Percentiles rank a stretch among this genome's conserved stretches.
Evolutionary conservation across 2,797 vertebrate genomes (phyloP).

Genomic region (Synaphobranchus kaupii): DNA sequence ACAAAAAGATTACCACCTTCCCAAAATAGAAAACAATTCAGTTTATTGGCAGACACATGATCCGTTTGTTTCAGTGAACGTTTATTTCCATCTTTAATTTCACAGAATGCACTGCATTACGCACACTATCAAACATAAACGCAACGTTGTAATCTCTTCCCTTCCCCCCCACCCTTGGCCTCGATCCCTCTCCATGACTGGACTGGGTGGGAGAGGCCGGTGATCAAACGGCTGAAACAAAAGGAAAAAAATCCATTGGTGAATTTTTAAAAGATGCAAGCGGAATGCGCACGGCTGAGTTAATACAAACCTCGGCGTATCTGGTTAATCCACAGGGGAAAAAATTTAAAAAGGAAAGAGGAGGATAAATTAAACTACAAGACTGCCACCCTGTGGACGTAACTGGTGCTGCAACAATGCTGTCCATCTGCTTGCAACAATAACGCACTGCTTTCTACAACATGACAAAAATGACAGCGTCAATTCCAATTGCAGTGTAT

Average conservation of each 20-base stretch:
- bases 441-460: neutral
- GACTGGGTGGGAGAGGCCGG: slow-evolving; percentile 51
- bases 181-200: slow-evolving; percentile 48
- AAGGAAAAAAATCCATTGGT: slow-evolving; percentile 45
- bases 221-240: slow-evolving; percentile 75
- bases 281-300: neutral
- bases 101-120: slow-evolving; percentile 37
- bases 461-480: neutral
- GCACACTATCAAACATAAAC: slow-evolving; percentile 35
- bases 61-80: slow-evolving; percentile 19
- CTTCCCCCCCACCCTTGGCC: slow-evolving; percentile 38
- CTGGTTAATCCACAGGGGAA: neutral
- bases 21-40: neutral
- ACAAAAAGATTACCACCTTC: neutral
- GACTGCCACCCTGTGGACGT: slow-evolving; percentile 38
- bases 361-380: slow-evolving; percentile 9
- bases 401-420: slow-evolving; percentile 31
- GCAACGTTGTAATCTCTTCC: slow-evolving; percentile 14
- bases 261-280: slow-evolving; percentile 45
- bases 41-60: slow-evolving; percentile 64
- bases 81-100: slow-evolving; percentile 38
- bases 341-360: neutral
- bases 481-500: neutral
- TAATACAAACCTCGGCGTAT: neutral
- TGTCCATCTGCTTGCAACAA: neutral